Conservation (phyloP, 2,888 invertebrate species). For the Troilus luridus region DNA sequence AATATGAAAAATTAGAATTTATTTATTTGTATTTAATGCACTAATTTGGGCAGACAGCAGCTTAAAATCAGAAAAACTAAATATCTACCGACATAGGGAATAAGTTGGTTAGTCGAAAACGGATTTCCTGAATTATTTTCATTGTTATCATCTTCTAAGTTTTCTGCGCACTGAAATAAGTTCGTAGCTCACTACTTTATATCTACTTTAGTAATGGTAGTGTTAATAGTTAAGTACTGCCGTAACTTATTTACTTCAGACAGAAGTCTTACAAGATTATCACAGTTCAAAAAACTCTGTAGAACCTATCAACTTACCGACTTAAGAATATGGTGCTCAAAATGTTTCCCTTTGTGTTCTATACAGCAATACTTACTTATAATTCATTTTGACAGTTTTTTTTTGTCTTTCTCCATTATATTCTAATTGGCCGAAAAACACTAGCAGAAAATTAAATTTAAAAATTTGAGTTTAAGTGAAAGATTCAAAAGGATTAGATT, state of each 20-base stretch:
- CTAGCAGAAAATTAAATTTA: not conserved
- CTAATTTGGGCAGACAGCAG: not conserved
- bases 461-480: not conserved
- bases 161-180: too few species aligned
- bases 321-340: not conserved
- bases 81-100: not conserved
- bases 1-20: not conserved
- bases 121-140: too few species aligned
- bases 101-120: too few species aligned
- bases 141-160: too few species aligned
- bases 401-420: not conserved
- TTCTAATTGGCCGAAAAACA: not conserved
- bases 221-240: too few species aligned
- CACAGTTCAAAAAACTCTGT: too few species aligned
- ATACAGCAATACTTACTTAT: not conserved
- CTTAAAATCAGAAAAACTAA: not conserved
- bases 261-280: too few species aligned
- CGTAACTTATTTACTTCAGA: too few species aligned
- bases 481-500: not conserved
- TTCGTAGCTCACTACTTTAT: too few species aligned
- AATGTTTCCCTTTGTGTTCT: not conserved
- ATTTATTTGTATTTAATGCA: not conserved
- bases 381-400: not conserved
- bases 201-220: too few species aligned
- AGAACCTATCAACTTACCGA: too few species aligned